Percentiles rank a stretch among this genome's conserved stretches.
Evolutionary conservation across 2,888 invertebrate species (phyloP).

Genomic region (Antheraea assamensis): DNA sequence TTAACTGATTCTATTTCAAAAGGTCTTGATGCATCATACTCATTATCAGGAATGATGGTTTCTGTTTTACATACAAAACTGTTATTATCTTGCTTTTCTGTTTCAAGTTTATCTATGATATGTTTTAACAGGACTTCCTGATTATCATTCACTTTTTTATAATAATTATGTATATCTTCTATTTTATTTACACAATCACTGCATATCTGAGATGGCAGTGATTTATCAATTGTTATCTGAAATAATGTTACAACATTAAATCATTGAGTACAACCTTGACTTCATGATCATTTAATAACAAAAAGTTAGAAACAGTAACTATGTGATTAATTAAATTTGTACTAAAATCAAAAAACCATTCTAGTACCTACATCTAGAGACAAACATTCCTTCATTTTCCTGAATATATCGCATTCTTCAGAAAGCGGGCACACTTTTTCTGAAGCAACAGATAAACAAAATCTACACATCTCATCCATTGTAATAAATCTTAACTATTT

Average conservation of each 20-base stretch:
- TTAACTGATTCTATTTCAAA: background rate
- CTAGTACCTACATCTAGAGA: constrained; percentile 43
- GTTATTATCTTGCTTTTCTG: constrained; percentile 8
- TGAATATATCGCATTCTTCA: constrained; percentile 36
- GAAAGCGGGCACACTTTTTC: constrained; percentile 33
- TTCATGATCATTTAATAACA: background rate
- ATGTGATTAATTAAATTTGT: background rate
- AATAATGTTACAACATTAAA: constrained; percentile 27
- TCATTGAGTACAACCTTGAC: background rate
- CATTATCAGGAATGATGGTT: background rate
- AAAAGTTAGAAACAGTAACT: background rate
- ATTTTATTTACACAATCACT: constrained; percentile 44
- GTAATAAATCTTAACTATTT: background rate
- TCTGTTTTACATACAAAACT: constrained; percentile 13
- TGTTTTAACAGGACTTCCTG: constrained; percentile 43
- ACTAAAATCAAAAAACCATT: background rate
- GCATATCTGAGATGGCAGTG: constrained; percentile 52
- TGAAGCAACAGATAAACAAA: constrained; percentile 42
- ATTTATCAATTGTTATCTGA: constrained; percentile 45
- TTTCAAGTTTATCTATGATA: constrained; percentile 22
- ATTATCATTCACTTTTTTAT: constrained; percentile 41
- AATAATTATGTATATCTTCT: constrained; percentile 44
- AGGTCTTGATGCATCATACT: background rate
- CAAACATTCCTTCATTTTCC: constrained; percentile 36
- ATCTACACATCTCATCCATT: constrained; percentile 47